A percentile compares a stretch with the other conserved stretches of the same genome.
Conservation (phyloP, 2,797 vertebrate genomes). For the Euthynnus affinis region DNA sequence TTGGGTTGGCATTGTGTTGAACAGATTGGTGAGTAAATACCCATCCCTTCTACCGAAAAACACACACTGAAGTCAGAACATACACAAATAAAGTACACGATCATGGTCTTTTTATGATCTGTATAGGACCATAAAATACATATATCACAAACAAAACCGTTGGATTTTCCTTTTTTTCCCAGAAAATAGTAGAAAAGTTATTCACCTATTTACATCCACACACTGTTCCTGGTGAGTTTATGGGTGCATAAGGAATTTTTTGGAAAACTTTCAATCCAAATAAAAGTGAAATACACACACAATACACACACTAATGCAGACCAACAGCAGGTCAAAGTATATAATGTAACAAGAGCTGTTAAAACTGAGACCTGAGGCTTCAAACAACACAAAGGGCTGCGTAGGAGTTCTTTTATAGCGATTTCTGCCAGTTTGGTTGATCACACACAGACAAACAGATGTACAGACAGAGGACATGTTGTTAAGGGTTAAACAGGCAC, state of each 20-base stretch:
- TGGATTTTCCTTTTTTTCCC: neutral
- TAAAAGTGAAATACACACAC: neutral
- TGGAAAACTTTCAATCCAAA: neutral
- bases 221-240: neutral
- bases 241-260: constrained; percentile 11
- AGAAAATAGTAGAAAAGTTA: neutral
- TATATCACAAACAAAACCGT: constrained; percentile 7
- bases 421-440: neutral
- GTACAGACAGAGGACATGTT: neutral
- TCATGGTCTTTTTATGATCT: neutral
- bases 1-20: constrained; percentile 25
- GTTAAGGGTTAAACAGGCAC: neutral
- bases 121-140: constrained; percentile 10
- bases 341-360: constrained; percentile 7
- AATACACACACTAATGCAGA: constrained; percentile 28
- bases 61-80: constrained; percentile 15
- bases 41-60: neutral
- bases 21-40: constrained; percentile 15
- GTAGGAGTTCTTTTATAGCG: constrained; percentile 14
- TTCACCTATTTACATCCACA: neutral
- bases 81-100: constrained; percentile 15
- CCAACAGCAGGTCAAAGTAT: constrained; percentile 8
- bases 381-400: constrained; percentile 12
- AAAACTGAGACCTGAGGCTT: constrained; percentile 9
- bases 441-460: neutral